Percentiles rank a stretch among this genome's conserved stretches.
phyloP scores from a whole-genome alignment of 2,888 invertebrate genomes.

The Coelopa pilipes region DNA sequence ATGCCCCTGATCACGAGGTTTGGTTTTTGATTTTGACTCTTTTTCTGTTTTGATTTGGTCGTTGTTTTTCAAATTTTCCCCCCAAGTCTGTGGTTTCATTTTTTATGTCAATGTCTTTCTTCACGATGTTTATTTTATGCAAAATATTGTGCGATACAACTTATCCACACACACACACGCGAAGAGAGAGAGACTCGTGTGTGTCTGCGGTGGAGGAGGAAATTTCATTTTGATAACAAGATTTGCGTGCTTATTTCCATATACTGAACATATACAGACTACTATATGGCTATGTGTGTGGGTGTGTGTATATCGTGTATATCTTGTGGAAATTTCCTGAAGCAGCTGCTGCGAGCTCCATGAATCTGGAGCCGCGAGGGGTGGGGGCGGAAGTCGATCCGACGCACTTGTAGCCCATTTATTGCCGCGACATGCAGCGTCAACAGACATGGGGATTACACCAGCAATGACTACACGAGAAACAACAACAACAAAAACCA shows the following conservation, averaged over 20 bases:
- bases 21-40: neutral
- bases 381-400: neutral
- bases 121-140: constrained; percentile 22
- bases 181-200: too few relatives aligned
- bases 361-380: neutral
- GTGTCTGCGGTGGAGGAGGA: neutral
- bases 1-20: neutral
- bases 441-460: too few relatives aligned
- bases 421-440: neutral
- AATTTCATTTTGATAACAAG: constrained; percentile 45
- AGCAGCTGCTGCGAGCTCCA: constrained; percentile 10
- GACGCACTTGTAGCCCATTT: constrained; percentile 23
- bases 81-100: neutral
- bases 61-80: too few relatives aligned
- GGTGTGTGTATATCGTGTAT: neutral
- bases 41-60: neutral
- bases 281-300: neutral
- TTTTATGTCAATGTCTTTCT: constrained; percentile 17
- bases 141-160: constrained; percentile 4
- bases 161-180: too few relatives aligned
- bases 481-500: neutral
- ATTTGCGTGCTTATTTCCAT: constrained; percentile 43
- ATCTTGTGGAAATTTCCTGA: constrained; percentile 13
- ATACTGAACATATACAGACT: neutral
- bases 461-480: too few relatives aligned